phyloP scores from a whole-genome alignment of 2,888 invertebrate species.

The Lypha dubia region DNA sequence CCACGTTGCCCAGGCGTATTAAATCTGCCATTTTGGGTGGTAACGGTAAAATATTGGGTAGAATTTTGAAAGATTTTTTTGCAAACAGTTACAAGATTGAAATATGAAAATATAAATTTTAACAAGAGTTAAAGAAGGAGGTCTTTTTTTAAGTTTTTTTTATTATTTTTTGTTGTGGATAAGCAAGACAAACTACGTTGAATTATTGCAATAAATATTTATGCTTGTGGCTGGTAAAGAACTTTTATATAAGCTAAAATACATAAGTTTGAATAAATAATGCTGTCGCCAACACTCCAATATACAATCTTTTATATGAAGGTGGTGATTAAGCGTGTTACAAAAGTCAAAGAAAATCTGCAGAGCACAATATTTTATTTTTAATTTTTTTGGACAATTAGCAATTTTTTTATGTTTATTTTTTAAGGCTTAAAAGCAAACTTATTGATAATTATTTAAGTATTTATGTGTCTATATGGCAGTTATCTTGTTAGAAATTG shows the following conservation, averaged over 20 bases:
- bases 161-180: slow-evolving; percentile 1
- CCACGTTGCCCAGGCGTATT: slow-evolving; percentile 88
- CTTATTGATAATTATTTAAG: slow-evolving; percentile 25
- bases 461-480: slow-evolving; percentile 32
- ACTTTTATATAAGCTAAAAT: slow-evolving; percentile 15
- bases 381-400: slow-evolving; percentile 2
- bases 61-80: slow-evolving; percentile 70
- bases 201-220: slow-evolving; percentile 12
- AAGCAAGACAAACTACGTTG: slow-evolving; percentile 34
- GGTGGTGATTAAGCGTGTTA: slow-evolving; percentile 48
- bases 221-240: slow-evolving; percentile 16
- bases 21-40: slow-evolving; percentile 86
- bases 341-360: slow-evolving; percentile 10
- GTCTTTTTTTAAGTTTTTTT: background rate
- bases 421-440: slow-evolving; percentile 17
- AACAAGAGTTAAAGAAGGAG: slow-evolving; percentile 3
- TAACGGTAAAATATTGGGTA: slow-evolving; percentile 70
- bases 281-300: slow-evolving; percentile 15
- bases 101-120: slow-evolving; percentile 59
- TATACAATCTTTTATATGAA: slow-evolving; percentile 8
- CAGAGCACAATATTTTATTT: background rate
- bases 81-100: slow-evolving; percentile 37
- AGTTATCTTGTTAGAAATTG: slow-evolving; percentile 54
- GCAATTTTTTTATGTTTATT: slow-evolving; percentile 1
- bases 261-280: background rate